Evolutionary conservation across 2,113 vertebrate genomes (phyloP).

Genomic region (Engraulis encrasicolus): DNA sequence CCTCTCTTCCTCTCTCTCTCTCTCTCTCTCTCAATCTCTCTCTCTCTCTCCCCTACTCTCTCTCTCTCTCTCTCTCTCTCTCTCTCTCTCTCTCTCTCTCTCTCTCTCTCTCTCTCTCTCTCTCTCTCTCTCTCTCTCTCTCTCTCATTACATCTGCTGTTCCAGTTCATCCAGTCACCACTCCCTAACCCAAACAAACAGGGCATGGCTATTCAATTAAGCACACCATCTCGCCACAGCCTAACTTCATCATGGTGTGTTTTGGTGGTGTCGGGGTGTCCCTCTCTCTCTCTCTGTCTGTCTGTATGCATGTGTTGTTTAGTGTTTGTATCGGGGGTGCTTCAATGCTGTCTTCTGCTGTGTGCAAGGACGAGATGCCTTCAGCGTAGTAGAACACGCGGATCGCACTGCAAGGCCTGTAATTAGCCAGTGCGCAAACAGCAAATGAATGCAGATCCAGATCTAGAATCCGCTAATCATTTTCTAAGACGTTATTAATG

Average conservation of each 20-base stretch:
- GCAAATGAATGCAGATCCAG: neutral
- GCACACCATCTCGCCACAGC: neutral
- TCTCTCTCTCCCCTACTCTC: no score
- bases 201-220: constrained; percentile 14
- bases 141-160: neutral
- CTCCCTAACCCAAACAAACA: constrained; percentile 10
- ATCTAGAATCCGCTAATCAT: neutral
- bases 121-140: no score
- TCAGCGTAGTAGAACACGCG: neutral
- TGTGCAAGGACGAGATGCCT: neutral
- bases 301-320: neutral
- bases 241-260: neutral
- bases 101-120: no score
- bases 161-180: neutral
- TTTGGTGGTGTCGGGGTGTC: no score
- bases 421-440: neutral
- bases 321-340: neutral
- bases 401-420: neutral
- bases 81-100: neutral
- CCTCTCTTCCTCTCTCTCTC: no score
- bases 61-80: neutral
- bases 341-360: neutral
- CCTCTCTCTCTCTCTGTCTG: neutral
- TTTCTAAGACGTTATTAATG: neutral
- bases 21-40: no score